Conservation (phyloP, 2,113 vertebrate species). For the Piprites chloris region DNA sequence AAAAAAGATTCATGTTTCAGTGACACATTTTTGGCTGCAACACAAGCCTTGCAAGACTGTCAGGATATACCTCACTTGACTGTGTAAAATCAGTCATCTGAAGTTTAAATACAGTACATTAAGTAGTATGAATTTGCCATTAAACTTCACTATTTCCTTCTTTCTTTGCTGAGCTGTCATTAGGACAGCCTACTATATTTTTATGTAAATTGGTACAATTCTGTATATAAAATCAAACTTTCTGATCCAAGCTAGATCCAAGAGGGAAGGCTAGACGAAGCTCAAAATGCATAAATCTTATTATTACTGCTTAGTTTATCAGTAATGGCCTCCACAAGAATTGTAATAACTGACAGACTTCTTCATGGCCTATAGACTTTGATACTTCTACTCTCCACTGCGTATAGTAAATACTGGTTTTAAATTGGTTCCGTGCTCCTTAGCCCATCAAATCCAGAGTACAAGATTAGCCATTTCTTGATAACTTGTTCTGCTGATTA, state of each 20-base stretch:
- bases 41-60: neutral
- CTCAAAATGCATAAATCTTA: neutral
- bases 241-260: neutral
- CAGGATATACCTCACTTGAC: neutral
- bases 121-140: neutral
- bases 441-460: neutral
- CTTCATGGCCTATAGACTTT: neutral
- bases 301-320: neutral
- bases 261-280: neutral
- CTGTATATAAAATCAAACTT: neutral
- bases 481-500: neutral
- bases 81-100: neutral
- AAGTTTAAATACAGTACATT: neutral
- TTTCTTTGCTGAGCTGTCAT: neutral
- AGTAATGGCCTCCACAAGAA: neutral
- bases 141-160: neutral
- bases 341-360: neutral
- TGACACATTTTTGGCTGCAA: neutral
- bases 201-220: neutral
- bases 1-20: neutral
- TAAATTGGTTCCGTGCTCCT: neutral
- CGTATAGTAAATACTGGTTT: neutral
- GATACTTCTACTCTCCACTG: neutral
- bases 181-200: neutral
- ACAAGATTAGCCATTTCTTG: neutral